Base-by-base conservation (phyloP, 2,888 invertebrate genomes). In the Latrodectus elegans region DNA sequence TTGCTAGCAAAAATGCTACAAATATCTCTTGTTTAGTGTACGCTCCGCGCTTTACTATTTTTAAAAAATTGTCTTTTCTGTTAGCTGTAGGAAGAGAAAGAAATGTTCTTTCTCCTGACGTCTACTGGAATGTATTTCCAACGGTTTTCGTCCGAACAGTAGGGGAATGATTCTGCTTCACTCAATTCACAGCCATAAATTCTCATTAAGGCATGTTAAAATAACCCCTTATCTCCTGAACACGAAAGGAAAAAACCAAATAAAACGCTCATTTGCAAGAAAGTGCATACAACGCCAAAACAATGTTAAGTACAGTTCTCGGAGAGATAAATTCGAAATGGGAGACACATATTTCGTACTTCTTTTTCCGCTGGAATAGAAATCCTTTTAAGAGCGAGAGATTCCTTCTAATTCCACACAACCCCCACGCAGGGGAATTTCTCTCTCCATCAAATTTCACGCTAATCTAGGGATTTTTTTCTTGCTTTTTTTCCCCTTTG, bases 331-430 rank as follows among this genome's bases (percentile, higher is more conserved):
- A 60, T 60, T 10, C 60, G 60, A n/a, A 15, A 60, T 15, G n/a
- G 60, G n/a, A 60, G 60, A 60, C 60, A 60, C n/a, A 60, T 60
- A 60, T 60, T 60, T 60, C n/a, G 60, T 60, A 60, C 12, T 60
- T 60, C 60, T 60, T 60, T 60, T 60, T n/a, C 60, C n/a, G 60
- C 60, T n/a, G 11, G n/a, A 60, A 60, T 12, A 60, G 60, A 12
- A 60, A 60, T 60, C 60, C 60, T 60, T 60, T 60, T 60, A 60
- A 60, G 60, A 12, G 60, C 60, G 38, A 38, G 38, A 38, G 38
- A 38, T 38, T 60, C n/a, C 10, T n/a, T 60, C n/a, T 15, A 60
- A 15, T 60, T 60, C 60, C 60, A n/a, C 12, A 60, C 12, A 60
- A 60, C 60, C 60, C 60, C 12, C 60, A n/a, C 60, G 60, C 12